Percentiles rank a stretch among this genome's conserved stretches.
phyloP scores from a whole-genome alignment of 2,113 vertebrate genomes.

The Alouatta palliata region DNA sequence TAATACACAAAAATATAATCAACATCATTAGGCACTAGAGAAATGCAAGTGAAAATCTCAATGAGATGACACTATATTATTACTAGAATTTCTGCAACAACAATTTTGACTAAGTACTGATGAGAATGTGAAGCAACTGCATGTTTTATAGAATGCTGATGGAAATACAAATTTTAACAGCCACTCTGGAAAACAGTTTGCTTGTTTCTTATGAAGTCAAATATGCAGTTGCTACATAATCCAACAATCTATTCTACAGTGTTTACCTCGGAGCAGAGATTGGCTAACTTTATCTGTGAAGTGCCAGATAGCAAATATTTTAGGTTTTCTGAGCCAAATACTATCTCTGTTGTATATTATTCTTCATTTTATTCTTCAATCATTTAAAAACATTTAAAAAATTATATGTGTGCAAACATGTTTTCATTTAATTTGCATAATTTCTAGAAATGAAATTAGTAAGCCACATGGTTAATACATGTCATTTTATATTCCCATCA shows the following conservation, averaged over 20 bases:
- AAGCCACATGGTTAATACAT: neutral
- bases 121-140: neutral
- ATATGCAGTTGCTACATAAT: neutral
- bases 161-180: neutral
- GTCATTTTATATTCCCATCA: neutral
- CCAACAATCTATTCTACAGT: neutral
- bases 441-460: neutral
- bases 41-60: neutral
- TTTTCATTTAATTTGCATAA: neutral
- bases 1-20: neutral
- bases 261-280: neutral
- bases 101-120: neutral
- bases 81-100: neutral
- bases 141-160: neutral
- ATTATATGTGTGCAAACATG: neutral
- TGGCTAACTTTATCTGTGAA: neutral
- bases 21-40: neutral
- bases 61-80: neutral
- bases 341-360: neutral
- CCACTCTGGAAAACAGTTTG: neutral
- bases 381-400: neutral
- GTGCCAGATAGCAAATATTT: neutral
- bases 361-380: neutral
- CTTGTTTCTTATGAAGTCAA: neutral
- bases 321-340: neutral